Conservation (phyloP, 2,113 vertebrate genomes). For the Axis porcinus region DNA sequence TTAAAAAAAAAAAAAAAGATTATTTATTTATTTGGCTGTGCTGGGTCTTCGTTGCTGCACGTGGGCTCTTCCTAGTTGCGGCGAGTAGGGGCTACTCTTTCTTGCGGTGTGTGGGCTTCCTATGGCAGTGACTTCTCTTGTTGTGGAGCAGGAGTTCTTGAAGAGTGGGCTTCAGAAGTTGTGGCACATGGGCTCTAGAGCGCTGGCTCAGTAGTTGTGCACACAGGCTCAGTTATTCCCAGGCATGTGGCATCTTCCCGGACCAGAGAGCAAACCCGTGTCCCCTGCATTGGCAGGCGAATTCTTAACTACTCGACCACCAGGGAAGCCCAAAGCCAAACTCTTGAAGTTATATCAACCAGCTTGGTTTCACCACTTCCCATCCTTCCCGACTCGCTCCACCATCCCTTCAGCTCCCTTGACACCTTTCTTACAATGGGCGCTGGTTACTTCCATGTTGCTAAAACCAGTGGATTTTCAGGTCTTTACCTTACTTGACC, state of each 20-base stretch:
- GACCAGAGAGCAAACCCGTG: not conserved
- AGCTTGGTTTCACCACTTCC: not conserved
- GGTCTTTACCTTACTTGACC: conserved; percentile 9
- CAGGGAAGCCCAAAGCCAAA: not conserved
- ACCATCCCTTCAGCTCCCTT: not conserved
- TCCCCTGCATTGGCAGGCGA: not conserved
- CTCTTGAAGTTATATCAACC: not conserved
- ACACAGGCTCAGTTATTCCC: not conserved
- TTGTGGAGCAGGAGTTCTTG: not conserved
- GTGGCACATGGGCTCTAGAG: not conserved
- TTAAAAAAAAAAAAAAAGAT: not conserved
- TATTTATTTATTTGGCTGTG: not conserved
- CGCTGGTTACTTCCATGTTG: not conserved
- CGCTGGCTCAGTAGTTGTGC: not conserved
- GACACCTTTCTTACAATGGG: not conserved
- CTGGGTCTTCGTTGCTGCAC: not conserved
- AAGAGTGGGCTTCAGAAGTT: not conserved
- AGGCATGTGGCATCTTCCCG: not conserved
- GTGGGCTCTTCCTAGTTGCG: not conserved
- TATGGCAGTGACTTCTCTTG: not conserved
- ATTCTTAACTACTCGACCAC: not conserved
- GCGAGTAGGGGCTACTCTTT: not conserved
- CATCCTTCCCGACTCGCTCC: not conserved
- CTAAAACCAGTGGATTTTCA: not conserved
- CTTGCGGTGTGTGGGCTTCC: not conserved